These are phyloP conservation scores for Halisarca cf. caerulea DNA, from an alignment of 37 sponge, comb jelly and placozoan species.

Conservation along the genomic window DNA sequence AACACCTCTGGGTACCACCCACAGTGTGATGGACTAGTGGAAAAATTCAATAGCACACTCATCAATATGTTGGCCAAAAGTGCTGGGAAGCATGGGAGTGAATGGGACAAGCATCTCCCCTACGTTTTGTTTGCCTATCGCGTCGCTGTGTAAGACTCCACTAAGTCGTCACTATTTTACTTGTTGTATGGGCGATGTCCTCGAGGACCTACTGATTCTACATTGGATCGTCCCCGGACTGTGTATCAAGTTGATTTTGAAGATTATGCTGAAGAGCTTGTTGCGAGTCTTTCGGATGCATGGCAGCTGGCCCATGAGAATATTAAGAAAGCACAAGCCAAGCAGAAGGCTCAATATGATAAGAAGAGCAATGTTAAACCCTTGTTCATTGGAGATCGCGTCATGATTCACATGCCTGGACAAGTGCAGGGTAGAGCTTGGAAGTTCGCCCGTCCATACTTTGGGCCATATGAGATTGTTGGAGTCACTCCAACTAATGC, in stretches of 20 bases:
- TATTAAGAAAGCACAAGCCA: not conserved
- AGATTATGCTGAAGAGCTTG: not conserved
- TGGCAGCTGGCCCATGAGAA: not conserved
- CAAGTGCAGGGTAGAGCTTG: not conserved
- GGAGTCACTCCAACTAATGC: not conserved
- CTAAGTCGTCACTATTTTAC: not conserved
- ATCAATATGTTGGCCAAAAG: conserved; percentile 42
- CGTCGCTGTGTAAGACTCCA: conserved; percentile 39
- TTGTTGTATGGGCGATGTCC: not conserved
- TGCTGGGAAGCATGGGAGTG: not conserved
- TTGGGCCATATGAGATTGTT: not conserved
- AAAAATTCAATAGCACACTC: conserved; percentile 47
- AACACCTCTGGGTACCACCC: conserved; percentile 66
- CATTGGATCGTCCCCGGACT: not conserved
- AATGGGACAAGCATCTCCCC: conserved; percentile 52
- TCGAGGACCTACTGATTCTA: not conserved
- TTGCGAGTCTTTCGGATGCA: not conserved
- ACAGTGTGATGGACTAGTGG: conserved; percentile 63
- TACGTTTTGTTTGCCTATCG: conserved; percentile 61
- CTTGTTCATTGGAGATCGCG: not conserved
- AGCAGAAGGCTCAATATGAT: conserved; percentile 1
- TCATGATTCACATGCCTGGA: not conserved
- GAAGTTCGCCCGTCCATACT: conserved; percentile 3
- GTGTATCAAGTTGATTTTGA: not conserved
- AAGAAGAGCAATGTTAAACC: not conserved